phyloP scores from a whole-genome alignment of 2,888 invertebrate genomes.

The Hoplodrina ambigua region DNA sequence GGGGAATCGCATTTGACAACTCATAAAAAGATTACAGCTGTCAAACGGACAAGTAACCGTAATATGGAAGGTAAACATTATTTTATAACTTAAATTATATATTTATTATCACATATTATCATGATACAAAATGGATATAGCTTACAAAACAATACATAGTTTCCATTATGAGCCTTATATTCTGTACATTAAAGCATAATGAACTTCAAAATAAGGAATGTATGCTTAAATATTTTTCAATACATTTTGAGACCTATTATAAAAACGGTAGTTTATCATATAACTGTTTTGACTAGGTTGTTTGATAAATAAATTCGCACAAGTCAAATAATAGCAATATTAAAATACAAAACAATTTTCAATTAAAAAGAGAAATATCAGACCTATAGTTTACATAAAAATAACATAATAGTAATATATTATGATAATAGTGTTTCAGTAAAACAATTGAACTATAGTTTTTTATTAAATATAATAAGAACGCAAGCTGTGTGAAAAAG shows the following conservation, averaged over 20 bases:
- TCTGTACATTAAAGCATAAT: constrained; percentile 14
- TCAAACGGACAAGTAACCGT: no score
- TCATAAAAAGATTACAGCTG: no score
- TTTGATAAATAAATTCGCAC: constrained; percentile 24
- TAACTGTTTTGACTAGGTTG: constrained; percentile 39
- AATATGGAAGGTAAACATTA: not conserved
- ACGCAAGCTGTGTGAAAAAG: not conserved
- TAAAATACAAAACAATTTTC: constrained; percentile 4
- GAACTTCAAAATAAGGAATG: constrained; percentile 38
- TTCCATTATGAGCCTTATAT: constrained; percentile 18
- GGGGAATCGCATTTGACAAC: no score
- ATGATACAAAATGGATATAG: constrained; percentile 60
- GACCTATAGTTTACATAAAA: constrained; percentile 29
- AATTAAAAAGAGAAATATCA: constrained; percentile 4
- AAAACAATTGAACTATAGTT: not conserved
- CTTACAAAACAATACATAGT: constrained; percentile 53
- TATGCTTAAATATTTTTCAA: constrained; percentile 10
- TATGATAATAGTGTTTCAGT: constrained; percentile 1
- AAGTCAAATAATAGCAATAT: constrained; percentile 16
- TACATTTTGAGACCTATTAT: constrained; percentile 32
- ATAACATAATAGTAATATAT: not conserved
- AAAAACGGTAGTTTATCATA: not conserved
- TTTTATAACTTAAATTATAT: constrained; percentile 41
- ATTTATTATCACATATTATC: constrained; percentile 62
- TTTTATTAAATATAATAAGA: not conserved